Percentiles rank a stretch among this genome's conserved stretches.
phyloP scores from a whole-genome alignment of 1,140 invertebrate species.

The Brachionus sp. region DNA sequence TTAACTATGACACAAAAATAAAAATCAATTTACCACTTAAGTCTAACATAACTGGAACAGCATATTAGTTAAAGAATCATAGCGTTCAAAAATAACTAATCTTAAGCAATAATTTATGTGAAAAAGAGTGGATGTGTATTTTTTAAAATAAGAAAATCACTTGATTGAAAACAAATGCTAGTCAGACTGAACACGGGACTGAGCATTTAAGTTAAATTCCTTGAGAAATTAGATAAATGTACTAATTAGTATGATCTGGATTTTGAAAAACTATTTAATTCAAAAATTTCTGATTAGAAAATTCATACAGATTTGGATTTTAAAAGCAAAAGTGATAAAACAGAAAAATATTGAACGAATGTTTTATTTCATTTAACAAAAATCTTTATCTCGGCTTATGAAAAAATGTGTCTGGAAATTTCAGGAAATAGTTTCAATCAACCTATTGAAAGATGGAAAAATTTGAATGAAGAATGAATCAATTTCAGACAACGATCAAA shows the following conservation, averaged over 20 bases:
- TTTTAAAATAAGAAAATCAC: not conserved
- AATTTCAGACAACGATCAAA: no score
- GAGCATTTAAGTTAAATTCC: not conserved
- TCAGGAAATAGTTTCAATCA: not conserved
- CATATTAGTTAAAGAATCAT: not conserved
- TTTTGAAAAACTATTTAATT: not conserved
- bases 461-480: no score
- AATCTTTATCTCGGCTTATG: not conserved
- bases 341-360: not conserved
- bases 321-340: not conserved
- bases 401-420: not conserved
- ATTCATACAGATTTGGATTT: not conserved
- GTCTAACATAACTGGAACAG: not conserved
- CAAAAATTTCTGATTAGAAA: not conserved
- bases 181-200: not conserved
- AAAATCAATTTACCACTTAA: not conserved
- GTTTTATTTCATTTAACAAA: not conserved
- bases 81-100: not conserved
- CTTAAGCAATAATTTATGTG: not conserved
- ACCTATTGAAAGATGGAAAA: not conserved
- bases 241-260: not conserved
- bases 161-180: not conserved
- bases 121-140: not conserved
- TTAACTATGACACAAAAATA: not conserved
- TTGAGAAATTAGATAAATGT: not conserved